Conservation (phyloP, 2,113 vertebrate species). For the Aramus guarauna region DNA sequence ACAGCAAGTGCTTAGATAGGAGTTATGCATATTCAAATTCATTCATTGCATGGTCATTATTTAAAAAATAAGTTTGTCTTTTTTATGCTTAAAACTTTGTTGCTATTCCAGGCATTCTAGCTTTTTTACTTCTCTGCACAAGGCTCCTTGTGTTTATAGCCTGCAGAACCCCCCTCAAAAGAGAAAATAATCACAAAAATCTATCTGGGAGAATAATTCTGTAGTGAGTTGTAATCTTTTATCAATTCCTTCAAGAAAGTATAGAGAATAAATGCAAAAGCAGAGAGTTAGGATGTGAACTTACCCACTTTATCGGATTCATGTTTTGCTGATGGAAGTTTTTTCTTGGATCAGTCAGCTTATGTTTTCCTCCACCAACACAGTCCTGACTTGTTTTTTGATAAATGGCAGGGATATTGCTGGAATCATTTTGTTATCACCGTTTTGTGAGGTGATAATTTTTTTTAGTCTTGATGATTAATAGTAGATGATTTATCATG, state of each 20-base stretch:
- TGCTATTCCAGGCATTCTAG: background rate
- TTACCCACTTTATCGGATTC: background rate
- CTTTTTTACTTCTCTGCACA: background rate
- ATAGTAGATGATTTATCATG: constrained; percentile 39
- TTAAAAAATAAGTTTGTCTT: background rate
- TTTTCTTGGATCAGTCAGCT: background rate
- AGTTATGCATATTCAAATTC: background rate
- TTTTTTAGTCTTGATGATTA: constrained; percentile 25
- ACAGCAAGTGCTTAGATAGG: background rate
- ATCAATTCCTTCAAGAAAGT: background rate
- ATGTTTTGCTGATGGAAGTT: background rate
- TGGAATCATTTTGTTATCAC: constrained; percentile 11
- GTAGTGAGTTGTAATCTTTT: background rate
- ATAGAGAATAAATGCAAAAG: background rate
- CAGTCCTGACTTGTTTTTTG: background rate
- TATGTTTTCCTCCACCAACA: background rate
- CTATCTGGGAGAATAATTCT: background rate
- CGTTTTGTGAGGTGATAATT: background rate
- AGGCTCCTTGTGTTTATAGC: background rate
- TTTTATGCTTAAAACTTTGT: background rate
- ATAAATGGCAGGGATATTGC: constrained; percentile 17
- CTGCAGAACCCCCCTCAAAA: background rate
- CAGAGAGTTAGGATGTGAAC: background rate
- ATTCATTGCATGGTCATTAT: background rate
- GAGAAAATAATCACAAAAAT: background rate